A percentile compares a stretch with the other conserved stretches of the same genome.
These are phyloP conservation scores for Chromoteleia sp. DNA, from an alignment of 2,888 invertebrate species.

Conservation along the genomic window DNA sequence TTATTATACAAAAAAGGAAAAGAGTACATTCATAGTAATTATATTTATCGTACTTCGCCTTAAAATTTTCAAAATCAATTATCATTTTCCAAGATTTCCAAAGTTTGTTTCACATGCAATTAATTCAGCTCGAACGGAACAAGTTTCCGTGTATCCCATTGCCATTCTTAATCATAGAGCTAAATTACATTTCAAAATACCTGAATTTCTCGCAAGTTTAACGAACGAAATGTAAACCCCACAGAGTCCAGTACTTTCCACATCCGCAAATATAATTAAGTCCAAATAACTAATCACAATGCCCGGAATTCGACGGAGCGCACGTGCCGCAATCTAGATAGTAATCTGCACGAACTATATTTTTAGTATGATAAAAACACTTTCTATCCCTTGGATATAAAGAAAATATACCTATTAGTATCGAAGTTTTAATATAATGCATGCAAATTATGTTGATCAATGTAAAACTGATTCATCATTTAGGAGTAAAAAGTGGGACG, in stretches of 20 bases:
- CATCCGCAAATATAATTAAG: conserved; percentile 38
- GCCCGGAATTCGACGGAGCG: neutral
- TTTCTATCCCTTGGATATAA: conserved; percentile 21
- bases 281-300: conserved; percentile 31
- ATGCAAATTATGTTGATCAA: too few relatives aligned
- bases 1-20: too few relatives aligned
- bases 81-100: too few relatives aligned
- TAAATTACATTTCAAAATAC: conserved; percentile 29
- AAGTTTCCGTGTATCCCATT: too few relatives aligned
- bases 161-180: conserved; percentile 1
- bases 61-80: too few relatives aligned
- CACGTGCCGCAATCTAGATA: conserved; percentile 5
- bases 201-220: conserved; percentile 23
- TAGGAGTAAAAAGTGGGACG: too few relatives aligned
- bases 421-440: too few relatives aligned
- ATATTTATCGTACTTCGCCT: too few relatives aligned
- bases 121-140: too few relatives aligned
- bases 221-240: neutral
- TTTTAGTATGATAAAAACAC: conserved; percentile 24
- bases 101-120: too few relatives aligned
- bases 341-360: conserved; percentile 19
- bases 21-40: too few relatives aligned
- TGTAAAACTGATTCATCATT: too few relatives aligned
- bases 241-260: conserved; percentile 25
- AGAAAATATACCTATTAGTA: neutral